Evolutionary conservation across 2,888 invertebrate genomes (phyloP), one percentile per base, ranked within the genome.

Genomic region (Xylota segnis): DNA sequence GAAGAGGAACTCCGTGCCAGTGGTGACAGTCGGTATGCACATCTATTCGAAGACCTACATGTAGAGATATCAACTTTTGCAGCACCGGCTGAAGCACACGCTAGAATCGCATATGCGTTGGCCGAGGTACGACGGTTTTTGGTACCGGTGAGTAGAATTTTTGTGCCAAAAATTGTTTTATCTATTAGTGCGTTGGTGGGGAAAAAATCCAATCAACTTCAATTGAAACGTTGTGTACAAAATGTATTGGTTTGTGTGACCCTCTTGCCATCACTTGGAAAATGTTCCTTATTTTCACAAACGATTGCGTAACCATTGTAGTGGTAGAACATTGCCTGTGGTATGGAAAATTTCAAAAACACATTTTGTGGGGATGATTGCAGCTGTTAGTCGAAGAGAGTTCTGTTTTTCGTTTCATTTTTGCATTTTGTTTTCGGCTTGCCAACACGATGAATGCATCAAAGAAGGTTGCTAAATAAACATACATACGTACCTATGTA

Each of bases 61-160:
- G 96, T 98, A 1, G 96, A 98, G 93, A 96, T 98, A 89, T 97
- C 97, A 88, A 97, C 97, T 18, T 97, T 97, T 91, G 97, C 97
- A 32, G 96, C 97, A 16, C 97, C 98, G 0, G 96, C 97, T 2
- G 98, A 98, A 92, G 97, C 97, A 32, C 97, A 98, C 90, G 96
- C 96, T 45, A 94, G 96, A 88, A 96, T 96, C 87, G 96, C 96
- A 18, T 97, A 96, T 90, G 96, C 96, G 1, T 93, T 96, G 82
- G 96, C 96, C 5, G 96, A 96, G 93, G 94, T 96, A 65, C 94
- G 96, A 90, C 94, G 96, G 90, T 96, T 96, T 93, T 93, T 96
- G 89, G 96, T 96, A 87, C 96, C 96, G 92, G 96, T 96, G 89
- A 92, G 92, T 88, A 63, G 29, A 32, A 6, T n/a, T 40, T 23